Conservation (phyloP, 2,888 invertebrate species). For the Athalia cordata region DNA sequence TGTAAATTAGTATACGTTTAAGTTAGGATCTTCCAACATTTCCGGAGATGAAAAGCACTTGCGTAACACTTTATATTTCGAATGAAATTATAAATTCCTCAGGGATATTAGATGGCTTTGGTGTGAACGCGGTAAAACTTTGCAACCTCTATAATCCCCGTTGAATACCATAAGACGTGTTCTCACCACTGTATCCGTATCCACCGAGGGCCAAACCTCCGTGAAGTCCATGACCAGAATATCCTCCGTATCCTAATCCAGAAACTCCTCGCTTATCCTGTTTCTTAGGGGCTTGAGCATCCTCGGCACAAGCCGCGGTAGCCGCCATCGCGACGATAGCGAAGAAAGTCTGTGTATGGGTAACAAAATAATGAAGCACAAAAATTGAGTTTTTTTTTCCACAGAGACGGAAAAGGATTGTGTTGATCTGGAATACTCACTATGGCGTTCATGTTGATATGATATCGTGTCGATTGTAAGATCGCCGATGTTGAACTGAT, state of each 20-base stretch:
- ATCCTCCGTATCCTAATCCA: conserved; percentile 56
- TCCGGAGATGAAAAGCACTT: no score
- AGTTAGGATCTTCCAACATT: no score
- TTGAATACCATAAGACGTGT: not conserved
- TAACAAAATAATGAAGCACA: not conserved
- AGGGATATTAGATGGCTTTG: not conserved
- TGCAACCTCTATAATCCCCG: not conserved
- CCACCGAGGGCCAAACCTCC: conserved; percentile 44
- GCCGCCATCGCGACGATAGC: conserved; percentile 58
- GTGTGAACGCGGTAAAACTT: not conserved
- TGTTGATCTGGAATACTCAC: conserved; percentile 57
- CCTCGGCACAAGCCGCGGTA: conserved; percentile 60
- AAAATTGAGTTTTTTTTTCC: not conserved
- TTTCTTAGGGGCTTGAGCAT: conserved; percentile 56
- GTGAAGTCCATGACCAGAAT: conserved; percentile 46
- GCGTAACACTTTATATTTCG: no score
- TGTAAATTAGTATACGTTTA: no score
- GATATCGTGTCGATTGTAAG: conserved; percentile 49
- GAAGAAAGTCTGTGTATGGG: conserved; percentile 54
- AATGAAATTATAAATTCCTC: not conserved
- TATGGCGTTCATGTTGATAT: conserved; percentile 63
- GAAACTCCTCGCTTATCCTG: conserved; percentile 62
- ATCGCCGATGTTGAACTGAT: conserved; percentile 64
- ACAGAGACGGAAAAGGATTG: not conserved
- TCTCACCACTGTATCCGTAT: conserved; percentile 47